Evolutionary conservation across 1,140 invertebrate genomes (phyloP), one percentile per base, ranked within the genome.

Genomic region (Sycophila sp.): DNA sequence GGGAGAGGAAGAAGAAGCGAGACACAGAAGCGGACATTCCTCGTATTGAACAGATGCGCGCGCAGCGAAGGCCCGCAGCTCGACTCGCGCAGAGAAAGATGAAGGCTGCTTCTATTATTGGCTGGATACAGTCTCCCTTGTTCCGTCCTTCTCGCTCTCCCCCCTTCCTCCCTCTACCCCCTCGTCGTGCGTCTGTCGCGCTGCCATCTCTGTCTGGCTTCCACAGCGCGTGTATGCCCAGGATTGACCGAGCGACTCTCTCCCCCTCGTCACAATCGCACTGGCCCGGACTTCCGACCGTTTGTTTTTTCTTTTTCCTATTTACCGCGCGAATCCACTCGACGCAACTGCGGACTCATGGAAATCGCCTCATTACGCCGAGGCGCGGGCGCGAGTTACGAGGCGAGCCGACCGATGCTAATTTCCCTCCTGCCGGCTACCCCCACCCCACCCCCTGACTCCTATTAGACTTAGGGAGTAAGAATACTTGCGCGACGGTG

Each of bases 11-110:
- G 4, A 47, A 6, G 4, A 40, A 34, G 66, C 47, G 42, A 32
- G 47, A 68, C 60, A 8, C n/a, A n/a, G n/a, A n/a, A n/a, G n/a
- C n/a, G n/a, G 62, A 69, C 40, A 64, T 66, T 64, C 56, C 60
- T 34, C 71, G 77, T 84, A 86, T 86, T 81, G 84, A 86, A 80
- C 84, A 80, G 83, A 65, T 86, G 84, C 84, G 84, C 83, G 82
- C 79, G 82, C 80, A 84, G 55, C 73, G 63, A 22, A 34, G 32
- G 15, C 13, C 32, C 17, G 42, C 17, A 15, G 15, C 42, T 24
- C 62, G 71, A 74, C 58, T 47, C 51, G 13, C 45, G 68, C 69
- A 49, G 67, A 68, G 71, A 74, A 78, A 80, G 73, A 77, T 76
- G 75, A 76, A 75, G 73, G 24, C 59, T 69, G 38, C 67, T 38